Evolutionary conservation across 2,888 invertebrate species (phyloP).

Genomic region (Drosophila limbata): DNA sequence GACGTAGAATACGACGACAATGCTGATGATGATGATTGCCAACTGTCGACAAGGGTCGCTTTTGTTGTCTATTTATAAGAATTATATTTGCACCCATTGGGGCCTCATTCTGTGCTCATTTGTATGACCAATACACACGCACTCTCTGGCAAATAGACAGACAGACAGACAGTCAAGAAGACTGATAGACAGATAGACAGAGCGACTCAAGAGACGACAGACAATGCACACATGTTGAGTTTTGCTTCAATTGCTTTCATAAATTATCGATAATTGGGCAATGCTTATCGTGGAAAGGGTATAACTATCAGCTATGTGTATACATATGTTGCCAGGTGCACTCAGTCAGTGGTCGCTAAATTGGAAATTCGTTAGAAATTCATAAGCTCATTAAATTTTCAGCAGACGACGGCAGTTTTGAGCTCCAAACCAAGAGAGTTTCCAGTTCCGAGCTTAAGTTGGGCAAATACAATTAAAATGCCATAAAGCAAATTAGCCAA

Average conservation of each 20-base stretch:
- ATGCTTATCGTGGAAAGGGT: constrained; percentile 56
- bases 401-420: constrained; percentile 51
- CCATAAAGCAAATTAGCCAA: constrained; percentile 80
- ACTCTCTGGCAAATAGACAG: constrained; percentile 15
- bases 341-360: constrained; percentile 5
- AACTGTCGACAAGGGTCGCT: constrained; percentile 77
- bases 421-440: constrained; percentile 13
- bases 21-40: constrained; percentile 64
- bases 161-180: constrained; percentile 11
- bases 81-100: constrained; percentile 75
- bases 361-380: constrained; percentile 63
- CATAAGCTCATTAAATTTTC: constrained; percentile 78
- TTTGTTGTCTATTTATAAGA: constrained; percentile 78
- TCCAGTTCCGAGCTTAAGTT: constrained; percentile 39
- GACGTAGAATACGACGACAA: constrained; percentile 18
- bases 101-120: constrained; percentile 58
- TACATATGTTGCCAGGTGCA: constrained; percentile 35
- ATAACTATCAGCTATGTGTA: neutral
- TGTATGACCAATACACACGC: constrained; percentile 50
- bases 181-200: constrained; percentile 9
- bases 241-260: constrained; percentile 68
- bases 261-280: constrained; percentile 74
- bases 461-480: constrained; percentile 78
- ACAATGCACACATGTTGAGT: constrained; percentile 52
- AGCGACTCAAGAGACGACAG: neutral